Percentiles rank a stretch among this genome's conserved stretches.
Evolutionary conservation across 2,113 vertebrate species (phyloP).

Genomic region (Neolamprologus sp.): DNA sequence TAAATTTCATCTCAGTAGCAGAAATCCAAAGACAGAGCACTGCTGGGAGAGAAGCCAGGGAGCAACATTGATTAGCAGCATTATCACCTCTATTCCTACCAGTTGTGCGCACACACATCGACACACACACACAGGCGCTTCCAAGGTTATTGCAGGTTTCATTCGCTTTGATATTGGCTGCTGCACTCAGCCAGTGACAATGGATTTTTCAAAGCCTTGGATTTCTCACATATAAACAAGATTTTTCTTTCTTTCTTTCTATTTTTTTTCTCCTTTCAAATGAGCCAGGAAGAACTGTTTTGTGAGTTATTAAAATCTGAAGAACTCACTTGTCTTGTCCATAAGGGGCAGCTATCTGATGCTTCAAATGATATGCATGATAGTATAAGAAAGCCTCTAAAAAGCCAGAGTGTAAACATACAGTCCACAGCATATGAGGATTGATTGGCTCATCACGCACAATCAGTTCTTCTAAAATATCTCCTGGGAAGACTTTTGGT

Average conservation of each 20-base stretch:
- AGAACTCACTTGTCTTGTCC: not conserved
- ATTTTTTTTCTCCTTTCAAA: not conserved
- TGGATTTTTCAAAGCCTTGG: conserved; percentile 13
- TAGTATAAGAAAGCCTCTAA: not conserved
- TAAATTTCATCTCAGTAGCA: not conserved
- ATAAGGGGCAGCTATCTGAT: not conserved
- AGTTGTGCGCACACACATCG: not conserved
- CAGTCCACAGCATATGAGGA: not conserved
- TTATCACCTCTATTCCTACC: conserved; percentile 10
- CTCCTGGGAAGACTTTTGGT: not conserved
- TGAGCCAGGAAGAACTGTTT: not conserved
- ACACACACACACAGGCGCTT: not conserved
- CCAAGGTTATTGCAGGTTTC: conserved; percentile 12
- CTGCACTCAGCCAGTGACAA: not conserved
- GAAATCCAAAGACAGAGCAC: not conserved
- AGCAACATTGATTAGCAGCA: conserved; percentile 30
- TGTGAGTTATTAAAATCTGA: not conserved
- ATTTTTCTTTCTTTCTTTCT: not conserved
- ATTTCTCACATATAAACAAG: conserved; percentile 7
- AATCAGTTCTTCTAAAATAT: not conserved
- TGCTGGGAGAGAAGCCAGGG: conserved; percentile 12
- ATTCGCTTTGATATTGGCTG: not conserved
- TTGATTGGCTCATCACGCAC: not conserved
- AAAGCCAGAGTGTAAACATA: not conserved
- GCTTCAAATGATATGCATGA: not conserved